A percentile compares a stretch with the other conserved stretches of the same genome.
Conservation (phyloP, 2,113 vertebrate genomes). For the Phalacrocorax carbo region DNA sequence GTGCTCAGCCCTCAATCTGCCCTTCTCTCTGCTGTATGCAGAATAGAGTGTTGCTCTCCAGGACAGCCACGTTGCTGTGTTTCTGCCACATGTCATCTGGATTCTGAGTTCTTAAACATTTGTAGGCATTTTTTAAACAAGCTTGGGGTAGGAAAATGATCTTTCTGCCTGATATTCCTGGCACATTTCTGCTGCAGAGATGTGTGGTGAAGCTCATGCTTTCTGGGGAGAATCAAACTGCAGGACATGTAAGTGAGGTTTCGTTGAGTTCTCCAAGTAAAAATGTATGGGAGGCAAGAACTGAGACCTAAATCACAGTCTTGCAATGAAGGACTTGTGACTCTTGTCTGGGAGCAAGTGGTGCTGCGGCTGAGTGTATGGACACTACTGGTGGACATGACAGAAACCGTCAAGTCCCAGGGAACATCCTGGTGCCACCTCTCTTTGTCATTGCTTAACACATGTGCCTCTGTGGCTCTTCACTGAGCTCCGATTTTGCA, state of each 20-base stretch:
- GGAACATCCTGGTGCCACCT: background rate
- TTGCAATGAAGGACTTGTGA: background rate
- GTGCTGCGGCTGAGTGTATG: background rate
- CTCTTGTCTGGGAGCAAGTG: background rate
- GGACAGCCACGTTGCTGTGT: background rate
- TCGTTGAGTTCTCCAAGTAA: background rate
- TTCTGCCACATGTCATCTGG: background rate
- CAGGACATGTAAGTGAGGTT: background rate
- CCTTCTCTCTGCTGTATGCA: background rate
- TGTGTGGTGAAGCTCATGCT: background rate
- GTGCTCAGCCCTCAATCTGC: background rate
- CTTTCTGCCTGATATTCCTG: background rate
- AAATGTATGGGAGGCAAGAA: background rate
- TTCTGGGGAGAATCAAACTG: background rate
- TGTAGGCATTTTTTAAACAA: background rate
- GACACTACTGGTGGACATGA: background rate
- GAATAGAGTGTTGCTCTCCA: background rate
- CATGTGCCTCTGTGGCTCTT: background rate
- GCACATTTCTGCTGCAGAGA: background rate
- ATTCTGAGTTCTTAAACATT: background rate
- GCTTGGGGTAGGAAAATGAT: background rate
- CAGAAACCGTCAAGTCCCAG: background rate
- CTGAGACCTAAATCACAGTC: background rate
- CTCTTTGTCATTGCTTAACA: background rate
- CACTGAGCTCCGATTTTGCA: background rate